Evolutionary conservation across 1,140 invertebrate species (phyloP).

Genomic region (Druon quercuslanigerum): DNA sequence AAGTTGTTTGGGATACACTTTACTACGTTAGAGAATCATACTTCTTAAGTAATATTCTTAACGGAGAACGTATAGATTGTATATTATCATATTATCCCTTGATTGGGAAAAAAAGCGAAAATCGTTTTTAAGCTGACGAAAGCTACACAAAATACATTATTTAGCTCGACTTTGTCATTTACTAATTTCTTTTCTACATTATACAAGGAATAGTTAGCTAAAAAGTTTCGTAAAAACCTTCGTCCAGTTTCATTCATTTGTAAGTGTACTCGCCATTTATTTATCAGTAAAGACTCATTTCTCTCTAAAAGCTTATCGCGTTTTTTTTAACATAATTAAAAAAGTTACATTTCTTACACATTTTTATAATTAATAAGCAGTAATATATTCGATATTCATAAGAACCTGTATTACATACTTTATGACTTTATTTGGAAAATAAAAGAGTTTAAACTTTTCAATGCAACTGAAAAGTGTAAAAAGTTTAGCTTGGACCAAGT

Average conservation of each 20-base stretch:
- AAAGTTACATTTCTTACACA: not conserved
- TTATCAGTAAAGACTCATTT: too few species aligned
- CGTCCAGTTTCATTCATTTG: too few species aligned
- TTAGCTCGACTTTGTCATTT: too few species aligned
- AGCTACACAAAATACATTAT: not conserved
- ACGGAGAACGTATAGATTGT: not conserved
- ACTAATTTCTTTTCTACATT: too few species aligned
- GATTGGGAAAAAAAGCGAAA: not conserved
- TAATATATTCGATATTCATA: not conserved
- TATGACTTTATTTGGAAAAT: not conserved
- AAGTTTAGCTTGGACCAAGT: too few species aligned
- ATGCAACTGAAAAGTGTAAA: not conserved
- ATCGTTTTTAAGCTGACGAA: not conserved
- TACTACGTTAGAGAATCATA: not conserved
- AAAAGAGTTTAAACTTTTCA: conserved; percentile 2
- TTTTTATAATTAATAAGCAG: not conserved
- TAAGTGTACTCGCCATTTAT: too few species aligned
- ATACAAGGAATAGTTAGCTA: too few species aligned
- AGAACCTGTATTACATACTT: not conserved
- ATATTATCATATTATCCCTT: not conserved
- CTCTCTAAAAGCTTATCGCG: too few species aligned
- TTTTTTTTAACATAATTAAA: not conserved
- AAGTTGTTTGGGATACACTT: not conserved
- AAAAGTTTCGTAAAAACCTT: too few species aligned
- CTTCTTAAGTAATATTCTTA: not conserved